Base-by-base conservation (phyloP, 2,113 vertebrate species). In the Sitta europaea region DNA sequence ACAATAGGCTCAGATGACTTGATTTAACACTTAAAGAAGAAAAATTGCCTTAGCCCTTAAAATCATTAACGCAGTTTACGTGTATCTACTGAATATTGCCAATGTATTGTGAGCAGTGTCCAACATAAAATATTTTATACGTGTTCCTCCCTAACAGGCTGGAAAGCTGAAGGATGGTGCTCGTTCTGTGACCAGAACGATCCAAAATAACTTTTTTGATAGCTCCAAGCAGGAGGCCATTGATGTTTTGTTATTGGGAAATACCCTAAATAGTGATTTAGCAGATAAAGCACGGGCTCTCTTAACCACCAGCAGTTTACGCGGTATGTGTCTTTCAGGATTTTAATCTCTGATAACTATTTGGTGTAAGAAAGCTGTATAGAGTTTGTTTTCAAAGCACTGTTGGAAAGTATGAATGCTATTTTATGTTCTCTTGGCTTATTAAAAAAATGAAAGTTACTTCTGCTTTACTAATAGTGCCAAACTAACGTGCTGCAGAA, bases 181-280 rank as follows among this genome's bases (percentile, higher is more conserved):
- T 62, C 99, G 99, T 66, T 99, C 99, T 45, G 99, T 99, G 93
- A 99, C 99, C 35, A 98, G 99, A 97, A 99, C 99, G 77, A 99
- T 99, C 97, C 99, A 99, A 97, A 99, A 99, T 98, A 99, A 99
- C 98, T 99, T 99, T 98, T 99, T 99, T 94, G 99, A 99, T 98
- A 99, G 98, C 94, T 99, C 99, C 59, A 99, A 99, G 97, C 99
- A 99, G 97, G 99, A 99, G 96, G 99, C 99, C 70, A 99, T 99
- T 89, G 99, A 99, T 96, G 98, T 99, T 95, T 97, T 99, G 93
- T 98, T 99, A 28, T 98, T 99, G 97, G 99, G 99, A 96, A 99
- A 99, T 96, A 99, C 99, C 48, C 98, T 99, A 71, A 99, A 99
- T 98, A 99, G 99, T 97, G 99, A 99, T 94, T 98, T 99, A 98